These are phyloP conservation scores for Drosophila repletoides DNA, from an alignment of 1,140 invertebrate species.

Conservation along the genomic window DNA sequence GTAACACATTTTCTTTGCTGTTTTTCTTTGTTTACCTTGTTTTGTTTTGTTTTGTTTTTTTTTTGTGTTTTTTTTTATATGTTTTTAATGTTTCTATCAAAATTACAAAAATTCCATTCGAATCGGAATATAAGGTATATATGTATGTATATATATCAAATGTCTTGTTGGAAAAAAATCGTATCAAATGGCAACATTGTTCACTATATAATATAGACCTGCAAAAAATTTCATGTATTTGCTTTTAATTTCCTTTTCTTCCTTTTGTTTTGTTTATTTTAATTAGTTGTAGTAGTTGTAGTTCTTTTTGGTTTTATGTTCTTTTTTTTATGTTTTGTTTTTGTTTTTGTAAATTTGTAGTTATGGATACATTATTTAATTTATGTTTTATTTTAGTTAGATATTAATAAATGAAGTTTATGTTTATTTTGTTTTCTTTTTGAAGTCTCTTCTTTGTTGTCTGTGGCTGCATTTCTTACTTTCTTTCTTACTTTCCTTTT, in stretches of 20 bases:
- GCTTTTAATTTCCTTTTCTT: constrained; percentile 2
- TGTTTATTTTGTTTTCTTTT: constrained; percentile 13
- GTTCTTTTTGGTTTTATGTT: constrained; percentile 27
- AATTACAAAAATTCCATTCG: constrained; percentile 77
- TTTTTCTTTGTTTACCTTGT: constrained; percentile 18
- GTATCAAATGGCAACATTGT: constrained; percentile 79
- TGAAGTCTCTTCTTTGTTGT: constrained; percentile 50
- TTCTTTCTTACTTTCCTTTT: not conserved
- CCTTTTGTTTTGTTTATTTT: constrained; percentile 8
- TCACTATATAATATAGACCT: constrained; percentile 77
- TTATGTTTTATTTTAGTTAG: constrained; percentile 1
- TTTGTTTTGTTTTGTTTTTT: constrained; percentile 25
- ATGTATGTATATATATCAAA: constrained; percentile 71
- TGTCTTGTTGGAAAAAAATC: constrained; percentile 73
- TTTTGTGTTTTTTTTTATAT: constrained; percentile 36
- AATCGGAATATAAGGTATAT: constrained; percentile 76
- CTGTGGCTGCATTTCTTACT: constrained; percentile 36
- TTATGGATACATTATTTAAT: constrained; percentile 37
- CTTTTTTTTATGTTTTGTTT: not conserved
- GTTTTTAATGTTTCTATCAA: constrained; percentile 77
- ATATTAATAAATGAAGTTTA: constrained; percentile 26
- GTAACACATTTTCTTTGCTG: constrained; percentile 19
- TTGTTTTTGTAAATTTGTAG: constrained; percentile 53
- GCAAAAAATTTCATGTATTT: constrained; percentile 69
- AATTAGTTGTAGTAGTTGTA: constrained; percentile 48